Evolutionary conservation across 2,113 vertebrate genomes (phyloP).

Genomic region (Prietella phreatophila): DNA sequence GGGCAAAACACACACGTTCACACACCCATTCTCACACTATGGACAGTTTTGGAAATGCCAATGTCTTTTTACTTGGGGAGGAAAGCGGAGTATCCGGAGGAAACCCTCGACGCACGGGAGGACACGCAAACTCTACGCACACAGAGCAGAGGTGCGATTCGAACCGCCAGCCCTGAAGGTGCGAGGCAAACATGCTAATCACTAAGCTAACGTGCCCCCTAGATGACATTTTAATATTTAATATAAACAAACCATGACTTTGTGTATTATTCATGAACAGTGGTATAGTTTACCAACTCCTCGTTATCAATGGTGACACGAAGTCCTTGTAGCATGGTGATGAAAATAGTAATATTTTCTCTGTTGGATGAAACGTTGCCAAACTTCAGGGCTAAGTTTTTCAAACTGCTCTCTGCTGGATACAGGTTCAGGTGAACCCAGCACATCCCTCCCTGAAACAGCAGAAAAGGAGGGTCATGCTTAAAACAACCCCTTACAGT

Average conservation of each 20-base stretch:
- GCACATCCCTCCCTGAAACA: constrained; percentile 53
- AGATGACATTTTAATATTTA: background rate
- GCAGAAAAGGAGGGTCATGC: background rate
- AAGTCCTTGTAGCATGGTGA: constrained; percentile 56
- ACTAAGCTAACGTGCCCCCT: no score
- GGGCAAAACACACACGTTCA: no score
- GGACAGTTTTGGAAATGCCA: no score
- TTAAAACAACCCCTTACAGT: background rate
- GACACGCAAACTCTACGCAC: no score
- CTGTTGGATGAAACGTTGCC: constrained; percentile 58
- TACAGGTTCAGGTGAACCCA: constrained; percentile 59
- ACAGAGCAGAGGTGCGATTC: no score
- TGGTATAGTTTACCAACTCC: constrained; percentile 53
- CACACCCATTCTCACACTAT: no score
- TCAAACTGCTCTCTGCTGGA: constrained; percentile 57
- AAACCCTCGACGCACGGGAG: no score
- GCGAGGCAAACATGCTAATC: no score
- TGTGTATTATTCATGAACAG: background rate
- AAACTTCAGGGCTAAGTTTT: constrained; percentile 54
- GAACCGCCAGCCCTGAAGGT: no score
- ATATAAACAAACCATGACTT: background rate
- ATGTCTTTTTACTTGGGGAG: no score
- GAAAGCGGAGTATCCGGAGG: no score
- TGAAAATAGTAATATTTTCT: constrained; percentile 57
- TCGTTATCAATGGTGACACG: constrained; percentile 49